Evolutionary conservation across 2,113 vertebrate genomes (phyloP).

Genomic region (Zootoca vivipara): DNA sequence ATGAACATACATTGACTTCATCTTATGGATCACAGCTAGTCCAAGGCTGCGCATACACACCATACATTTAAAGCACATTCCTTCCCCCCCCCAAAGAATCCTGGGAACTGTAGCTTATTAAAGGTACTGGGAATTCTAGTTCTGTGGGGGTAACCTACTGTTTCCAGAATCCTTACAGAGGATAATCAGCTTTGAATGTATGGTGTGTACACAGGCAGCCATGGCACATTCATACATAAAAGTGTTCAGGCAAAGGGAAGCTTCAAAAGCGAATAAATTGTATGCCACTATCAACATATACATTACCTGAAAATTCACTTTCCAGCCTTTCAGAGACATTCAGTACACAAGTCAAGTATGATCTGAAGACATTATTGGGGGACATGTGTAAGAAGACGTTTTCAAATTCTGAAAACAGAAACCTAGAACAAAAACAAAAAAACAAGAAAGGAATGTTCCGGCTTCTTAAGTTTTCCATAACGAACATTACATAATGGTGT

Average conservation of each 20-base stretch:
- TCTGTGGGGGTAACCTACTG: too few relatives aligned
- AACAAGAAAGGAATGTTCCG: conserved; percentile 37
- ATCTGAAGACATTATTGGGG: conserved; percentile 62
- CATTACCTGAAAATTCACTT: conserved; percentile 71
- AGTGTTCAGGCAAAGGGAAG: conserved; percentile 9
- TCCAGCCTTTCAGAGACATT: conserved; percentile 61
- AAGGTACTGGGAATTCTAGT: too few relatives aligned
- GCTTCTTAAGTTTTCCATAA: conserved; percentile 35
- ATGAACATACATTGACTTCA: too few relatives aligned
- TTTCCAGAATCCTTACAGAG: too few relatives aligned
- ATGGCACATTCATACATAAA: not conserved
- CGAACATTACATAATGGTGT: not conserved
- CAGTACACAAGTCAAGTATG: conserved; percentile 76
- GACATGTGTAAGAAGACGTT: conserved; percentile 70
- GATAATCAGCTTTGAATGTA: too few relatives aligned
- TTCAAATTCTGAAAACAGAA: conserved; percentile 76
- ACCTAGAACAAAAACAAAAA: conserved; percentile 72
- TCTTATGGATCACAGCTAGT: too few relatives aligned
- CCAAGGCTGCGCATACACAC: too few relatives aligned
- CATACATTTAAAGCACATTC: too few relatives aligned
- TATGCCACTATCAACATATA: conserved; percentile 33
- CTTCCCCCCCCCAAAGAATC: too few relatives aligned
- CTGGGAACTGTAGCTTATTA: too few relatives aligned
- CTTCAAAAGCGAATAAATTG: conserved; percentile 22
- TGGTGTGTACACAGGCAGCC: too few relatives aligned